Evolutionary conservation across 2,888 invertebrate genomes (phyloP).

Genomic region (Tetropium fuscum): DNA sequence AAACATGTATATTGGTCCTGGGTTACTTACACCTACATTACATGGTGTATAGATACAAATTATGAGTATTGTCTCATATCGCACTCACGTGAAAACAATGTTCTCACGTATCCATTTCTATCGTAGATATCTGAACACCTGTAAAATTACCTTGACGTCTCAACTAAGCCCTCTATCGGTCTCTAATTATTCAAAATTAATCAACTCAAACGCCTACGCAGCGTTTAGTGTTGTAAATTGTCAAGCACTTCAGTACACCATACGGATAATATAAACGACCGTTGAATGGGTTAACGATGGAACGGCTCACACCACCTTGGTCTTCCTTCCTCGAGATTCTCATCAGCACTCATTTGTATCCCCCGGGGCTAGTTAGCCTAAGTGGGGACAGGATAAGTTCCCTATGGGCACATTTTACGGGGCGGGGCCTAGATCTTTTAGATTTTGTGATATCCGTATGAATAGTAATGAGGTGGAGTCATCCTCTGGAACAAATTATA

Average conservation of each 20-base stretch:
- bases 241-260: conserved; percentile 26
- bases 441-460: conserved; percentile 20
- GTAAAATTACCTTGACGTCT: neutral
- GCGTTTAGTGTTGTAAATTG: conserved; percentile 21
- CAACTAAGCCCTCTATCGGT: neutral
- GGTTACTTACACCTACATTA: too few relatives aligned
- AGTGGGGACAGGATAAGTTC: conserved; percentile 6
- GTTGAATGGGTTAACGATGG: conserved; percentile 6
- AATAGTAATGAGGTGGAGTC: conserved; percentile 24
- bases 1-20: too few relatives aligned
- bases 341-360: conserved; percentile 28
- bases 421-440: conserved; percentile 31
- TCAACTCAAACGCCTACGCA: conserved; percentile 26
- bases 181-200: neutral
- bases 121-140: too few relatives aligned
- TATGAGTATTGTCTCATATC: too few relatives aligned
- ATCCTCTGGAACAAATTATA: conserved; percentile 30
- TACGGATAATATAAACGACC: conserved; percentile 36
- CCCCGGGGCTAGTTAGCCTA: conserved; percentile 2
- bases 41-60: too few relatives aligned
- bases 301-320: neutral
- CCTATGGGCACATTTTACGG: conserved; percentile 4
- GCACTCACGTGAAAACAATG: too few relatives aligned
- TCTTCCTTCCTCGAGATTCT: conserved; percentile 11
- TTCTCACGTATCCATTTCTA: too few relatives aligned